Evolutionary conservation across 2,888 invertebrate genomes (phyloP).

Genomic region (Phlogophora meticulosa): DNA sequence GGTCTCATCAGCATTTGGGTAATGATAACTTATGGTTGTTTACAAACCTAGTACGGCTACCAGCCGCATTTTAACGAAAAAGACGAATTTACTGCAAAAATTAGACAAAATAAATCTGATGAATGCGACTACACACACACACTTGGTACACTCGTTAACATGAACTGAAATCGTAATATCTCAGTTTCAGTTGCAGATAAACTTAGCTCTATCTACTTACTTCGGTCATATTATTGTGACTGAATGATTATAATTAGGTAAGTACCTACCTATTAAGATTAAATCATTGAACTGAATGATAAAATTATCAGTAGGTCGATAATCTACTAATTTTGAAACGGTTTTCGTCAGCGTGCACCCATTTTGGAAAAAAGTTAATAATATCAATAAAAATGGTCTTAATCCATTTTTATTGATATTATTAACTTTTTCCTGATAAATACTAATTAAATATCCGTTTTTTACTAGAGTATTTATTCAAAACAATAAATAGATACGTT

Average conservation of each 20-base stretch:
- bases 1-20: background rate
- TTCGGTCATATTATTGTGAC: constrained; percentile 2
- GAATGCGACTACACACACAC: background rate
- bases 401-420: no score
- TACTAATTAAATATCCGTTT: no score
- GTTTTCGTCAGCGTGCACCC: no score
- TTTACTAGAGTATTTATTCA: no score
- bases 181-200: constrained; percentile 16
- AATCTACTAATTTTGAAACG: background rate
- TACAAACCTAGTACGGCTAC: constrained; percentile 38
- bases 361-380: no score
- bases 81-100: background rate
- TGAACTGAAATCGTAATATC: constrained; percentile 1
- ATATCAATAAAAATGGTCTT: no score
- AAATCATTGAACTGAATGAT: constrained; percentile 11
- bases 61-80: constrained; percentile 24
- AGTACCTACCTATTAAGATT: constrained; percentile 10
- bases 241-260: constrained; percentile 18
- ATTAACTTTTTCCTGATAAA: no score
- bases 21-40: background rate
- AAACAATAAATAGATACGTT: no score
- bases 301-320: background rate
- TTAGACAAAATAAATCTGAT: background rate
- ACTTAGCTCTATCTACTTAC: constrained; percentile 29
- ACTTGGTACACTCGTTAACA: constrained; percentile 18